Conservation (phyloP, 1,140 invertebrate genomes). For the Ridgeia piscesae region DNA sequence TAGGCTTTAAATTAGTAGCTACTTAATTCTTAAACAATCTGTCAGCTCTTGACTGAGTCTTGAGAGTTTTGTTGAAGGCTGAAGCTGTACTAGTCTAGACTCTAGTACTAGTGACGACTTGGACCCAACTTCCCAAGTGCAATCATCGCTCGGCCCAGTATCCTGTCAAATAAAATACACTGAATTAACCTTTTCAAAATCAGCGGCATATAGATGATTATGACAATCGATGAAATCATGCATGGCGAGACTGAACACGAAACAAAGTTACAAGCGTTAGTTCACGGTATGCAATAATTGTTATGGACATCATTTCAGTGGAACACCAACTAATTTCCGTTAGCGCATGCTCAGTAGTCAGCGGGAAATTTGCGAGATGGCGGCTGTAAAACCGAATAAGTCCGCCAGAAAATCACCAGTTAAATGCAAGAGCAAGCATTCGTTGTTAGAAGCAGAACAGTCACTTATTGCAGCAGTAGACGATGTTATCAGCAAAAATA, state of each 20-base stretch:
- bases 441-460: neutral
- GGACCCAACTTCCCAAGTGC: no score
- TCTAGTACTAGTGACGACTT: no score
- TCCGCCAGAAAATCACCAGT: neutral
- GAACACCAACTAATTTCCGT: neutral
- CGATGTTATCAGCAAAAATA: neutral
- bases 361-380: constrained; percentile 3
- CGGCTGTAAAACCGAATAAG: neutral
- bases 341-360: constrained; percentile 3
- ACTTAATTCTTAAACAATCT: no score
- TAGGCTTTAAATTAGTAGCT: no score
- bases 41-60: no score
- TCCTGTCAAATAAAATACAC: neutral
- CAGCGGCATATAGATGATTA: neutral
- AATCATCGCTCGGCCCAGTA: neutral
- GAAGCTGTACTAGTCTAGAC: no score
- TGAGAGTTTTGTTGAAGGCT: no score
- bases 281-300: neutral
- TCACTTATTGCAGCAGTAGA: neutral
- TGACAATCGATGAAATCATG: neutral
- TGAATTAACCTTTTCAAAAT: neutral
- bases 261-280: neutral
- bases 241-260: neutral
- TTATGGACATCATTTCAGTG: neutral
- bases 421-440: neutral